A percentile compares a stretch with the other conserved stretches of the same genome.
These are phyloP conservation scores for Sphenodon punctatus DNA, from an alignment of 2,797 vertebrate species.

Conservation along the genomic window DNA sequence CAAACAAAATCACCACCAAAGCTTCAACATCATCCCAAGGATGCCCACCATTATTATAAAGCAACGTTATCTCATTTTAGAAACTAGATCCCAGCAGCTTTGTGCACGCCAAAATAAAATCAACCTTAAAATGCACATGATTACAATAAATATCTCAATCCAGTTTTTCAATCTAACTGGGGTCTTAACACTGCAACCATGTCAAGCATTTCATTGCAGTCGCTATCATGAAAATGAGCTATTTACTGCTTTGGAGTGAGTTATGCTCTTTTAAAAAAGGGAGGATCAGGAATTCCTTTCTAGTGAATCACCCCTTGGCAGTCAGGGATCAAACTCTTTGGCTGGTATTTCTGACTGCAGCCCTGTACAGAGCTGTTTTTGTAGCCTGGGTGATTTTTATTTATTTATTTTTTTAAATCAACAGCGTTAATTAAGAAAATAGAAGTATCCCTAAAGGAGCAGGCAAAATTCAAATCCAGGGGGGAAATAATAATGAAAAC, in stretches of 20 bases:
- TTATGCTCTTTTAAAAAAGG: slow-evolving; percentile 61
- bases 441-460: neutral
- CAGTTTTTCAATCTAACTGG: neutral
- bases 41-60: slow-evolving; percentile 37
- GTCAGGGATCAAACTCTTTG: slow-evolving; percentile 63
- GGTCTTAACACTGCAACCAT: neutral
- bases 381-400: slow-evolving; percentile 16
- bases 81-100: neutral
- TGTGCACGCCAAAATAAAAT: neutral
- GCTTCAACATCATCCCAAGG: no score
- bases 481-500: neutral
- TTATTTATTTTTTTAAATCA: slow-evolving; percentile 38
- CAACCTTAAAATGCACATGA: neutral
- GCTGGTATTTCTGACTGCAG: slow-evolving; percentile 58
- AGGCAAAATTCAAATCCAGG: slow-evolving; percentile 23
- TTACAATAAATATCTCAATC: neutral
- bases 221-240: slow-evolving; percentile 63
- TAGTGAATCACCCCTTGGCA: slow-evolving; percentile 69
- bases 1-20: no score
- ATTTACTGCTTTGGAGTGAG: slow-evolving; percentile 57
- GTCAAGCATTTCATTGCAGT: slow-evolving; percentile 40
- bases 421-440: slow-evolving; percentile 31
- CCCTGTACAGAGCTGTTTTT: slow-evolving; percentile 14
- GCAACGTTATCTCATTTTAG: slow-evolving; percentile 36
- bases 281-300: slow-evolving; percentile 67